Conservation (phyloP, 1,140 invertebrate genomes). For the Drosophila virilis region DNA sequence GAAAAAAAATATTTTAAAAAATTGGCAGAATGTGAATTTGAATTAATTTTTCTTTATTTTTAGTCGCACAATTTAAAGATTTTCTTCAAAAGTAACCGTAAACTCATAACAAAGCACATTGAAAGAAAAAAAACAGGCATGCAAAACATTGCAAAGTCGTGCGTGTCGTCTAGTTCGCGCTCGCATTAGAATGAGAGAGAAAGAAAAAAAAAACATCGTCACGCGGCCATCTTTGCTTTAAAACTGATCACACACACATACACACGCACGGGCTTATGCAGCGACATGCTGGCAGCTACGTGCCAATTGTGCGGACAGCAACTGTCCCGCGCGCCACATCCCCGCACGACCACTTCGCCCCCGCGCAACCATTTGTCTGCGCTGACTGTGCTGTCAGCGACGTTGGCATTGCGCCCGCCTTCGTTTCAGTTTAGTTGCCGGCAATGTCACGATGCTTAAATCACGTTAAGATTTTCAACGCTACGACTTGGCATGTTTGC, state of each 20-base stretch:
- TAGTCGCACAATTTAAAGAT: too few relatives aligned
- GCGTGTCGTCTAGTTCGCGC: too few relatives aligned
- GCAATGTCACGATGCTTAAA: slow-evolving; percentile 64
- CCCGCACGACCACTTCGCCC: background rate
- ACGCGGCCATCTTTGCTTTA: slow-evolving; percentile 4
- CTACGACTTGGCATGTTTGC: slow-evolving; percentile 65
- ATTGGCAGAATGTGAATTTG: too few relatives aligned
- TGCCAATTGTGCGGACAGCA: slow-evolving; percentile 69
- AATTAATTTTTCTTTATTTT: too few relatives aligned
- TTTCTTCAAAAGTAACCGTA: too few relatives aligned
- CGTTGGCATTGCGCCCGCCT: slow-evolving; percentile 18
- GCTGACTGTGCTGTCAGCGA: slow-evolving; percentile 40
- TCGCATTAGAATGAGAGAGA: too few relatives aligned
- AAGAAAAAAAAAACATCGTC: background rate
- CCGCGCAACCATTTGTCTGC: slow-evolving; percentile 29
- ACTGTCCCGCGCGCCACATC: slow-evolving; percentile 33
- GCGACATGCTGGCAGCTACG: slow-evolving; percentile 37
- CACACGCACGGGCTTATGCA: background rate
- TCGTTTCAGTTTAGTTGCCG: slow-evolving; percentile 20
- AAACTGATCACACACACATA: slow-evolving; percentile 9
- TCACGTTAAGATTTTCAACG: slow-evolving; percentile 71
- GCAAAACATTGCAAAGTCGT: too few relatives aligned
- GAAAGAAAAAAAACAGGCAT: too few relatives aligned
- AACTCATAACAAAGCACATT: too few relatives aligned
- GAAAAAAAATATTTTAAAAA: too few relatives aligned